Conservation (phyloP, 2,113 vertebrate genomes). For the Zootoca vivipara region DNA sequence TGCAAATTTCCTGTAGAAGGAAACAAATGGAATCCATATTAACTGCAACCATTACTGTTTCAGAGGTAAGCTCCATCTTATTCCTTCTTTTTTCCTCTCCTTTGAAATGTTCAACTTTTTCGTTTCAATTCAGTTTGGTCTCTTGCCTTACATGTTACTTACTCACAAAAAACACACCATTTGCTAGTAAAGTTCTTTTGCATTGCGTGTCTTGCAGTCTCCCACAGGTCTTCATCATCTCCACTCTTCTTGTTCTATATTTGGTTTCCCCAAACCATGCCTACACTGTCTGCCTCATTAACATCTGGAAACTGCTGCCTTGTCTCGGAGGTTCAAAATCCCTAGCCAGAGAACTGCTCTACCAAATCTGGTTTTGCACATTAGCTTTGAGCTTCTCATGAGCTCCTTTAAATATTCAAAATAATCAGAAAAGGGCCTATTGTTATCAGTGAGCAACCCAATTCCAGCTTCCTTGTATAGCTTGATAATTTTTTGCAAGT, state of each 20-base stretch:
- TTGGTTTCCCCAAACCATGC: neutral
- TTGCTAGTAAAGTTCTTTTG: neutral
- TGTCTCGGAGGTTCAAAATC: slow-evolving; percentile 14
- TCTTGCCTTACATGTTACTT: neutral
- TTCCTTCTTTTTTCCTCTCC: neutral
- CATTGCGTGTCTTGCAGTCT: neutral
- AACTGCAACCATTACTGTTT: neutral
- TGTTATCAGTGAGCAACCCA: neutral
- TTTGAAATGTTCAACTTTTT: neutral
- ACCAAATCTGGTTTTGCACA: slow-evolving; percentile 19
- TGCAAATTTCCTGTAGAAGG: neutral
- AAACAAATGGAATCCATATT: slow-evolving; percentile 1
- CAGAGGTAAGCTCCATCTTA: neutral
- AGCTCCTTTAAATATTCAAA: slow-evolving; percentile 42
- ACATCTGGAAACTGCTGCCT: slow-evolving; percentile 1
- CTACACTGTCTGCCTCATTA: slow-evolving; percentile 24
- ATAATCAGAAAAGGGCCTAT: neutral
- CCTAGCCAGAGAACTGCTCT: slow-evolving; percentile 17
- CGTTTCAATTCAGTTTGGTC: neutral
- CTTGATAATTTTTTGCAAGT: slow-evolving; percentile 47
- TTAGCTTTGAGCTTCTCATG: neutral
- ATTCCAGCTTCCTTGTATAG: slow-evolving; percentile 16
- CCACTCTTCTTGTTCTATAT: neutral
- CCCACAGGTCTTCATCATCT: slow-evolving; percentile 8
- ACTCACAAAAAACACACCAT: neutral